Evolutionary conservation across 2,797 vertebrate species (phyloP).

Genomic region (Siniperca scherzeri): DNA sequence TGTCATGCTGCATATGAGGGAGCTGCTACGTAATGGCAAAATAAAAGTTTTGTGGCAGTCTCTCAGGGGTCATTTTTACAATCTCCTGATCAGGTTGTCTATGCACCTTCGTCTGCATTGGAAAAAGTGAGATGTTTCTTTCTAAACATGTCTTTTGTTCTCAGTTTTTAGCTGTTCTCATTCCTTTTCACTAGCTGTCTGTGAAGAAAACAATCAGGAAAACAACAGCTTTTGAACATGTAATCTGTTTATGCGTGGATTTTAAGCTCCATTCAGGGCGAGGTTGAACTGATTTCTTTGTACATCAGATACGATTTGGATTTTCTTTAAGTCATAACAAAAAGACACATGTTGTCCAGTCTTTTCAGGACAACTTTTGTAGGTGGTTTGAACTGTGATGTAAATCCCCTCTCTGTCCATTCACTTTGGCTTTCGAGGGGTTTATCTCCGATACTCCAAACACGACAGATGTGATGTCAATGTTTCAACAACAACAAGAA

Average conservation of each 20-base stretch:
- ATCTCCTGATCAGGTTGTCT: not conserved
- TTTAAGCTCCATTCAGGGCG: not conserved
- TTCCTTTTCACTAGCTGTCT: not conserved
- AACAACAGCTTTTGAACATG: not conserved
- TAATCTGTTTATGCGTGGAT: not conserved
- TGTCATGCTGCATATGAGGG: not conserved
- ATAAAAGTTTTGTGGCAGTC: not conserved
- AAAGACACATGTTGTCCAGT: not conserved
- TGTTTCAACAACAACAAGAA: conserved; percentile 24
- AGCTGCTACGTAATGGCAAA: not conserved
- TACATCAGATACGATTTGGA: not conserved
- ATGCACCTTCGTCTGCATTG: not conserved
- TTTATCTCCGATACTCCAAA: conserved; percentile 27
- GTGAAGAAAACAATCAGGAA: not conserved
- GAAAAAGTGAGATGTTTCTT: not conserved
- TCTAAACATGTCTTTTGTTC: not conserved
- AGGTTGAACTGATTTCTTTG: not conserved
- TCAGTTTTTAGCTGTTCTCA: not conserved
- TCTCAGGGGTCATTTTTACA: not conserved
- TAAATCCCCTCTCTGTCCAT: conserved; percentile 13
- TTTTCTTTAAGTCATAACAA: not conserved
- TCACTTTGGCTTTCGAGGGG: conserved; percentile 38
- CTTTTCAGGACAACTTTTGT: conserved; percentile 15
- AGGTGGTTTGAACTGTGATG: conserved; percentile 2
- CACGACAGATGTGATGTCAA: conserved; percentile 10